Percentiles rank a stretch among this genome's conserved stretches.
phyloP scores from a whole-genome alignment of 2,113 vertebrate genomes.

The Anhinga anhinga region DNA sequence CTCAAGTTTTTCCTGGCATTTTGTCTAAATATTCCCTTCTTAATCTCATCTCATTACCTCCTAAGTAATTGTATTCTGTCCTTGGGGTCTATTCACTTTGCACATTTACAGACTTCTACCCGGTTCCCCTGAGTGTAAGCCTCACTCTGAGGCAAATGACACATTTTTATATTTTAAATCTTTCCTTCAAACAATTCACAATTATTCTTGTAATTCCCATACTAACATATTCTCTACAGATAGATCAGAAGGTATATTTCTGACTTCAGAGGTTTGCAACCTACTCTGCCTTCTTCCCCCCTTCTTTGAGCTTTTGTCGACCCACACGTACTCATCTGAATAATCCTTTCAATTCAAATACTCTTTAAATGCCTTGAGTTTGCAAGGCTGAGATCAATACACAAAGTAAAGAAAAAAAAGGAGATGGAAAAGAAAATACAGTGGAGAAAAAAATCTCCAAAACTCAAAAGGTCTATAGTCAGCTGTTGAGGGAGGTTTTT shows the following conservation, averaged over 20 bases:
- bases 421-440: neutral
- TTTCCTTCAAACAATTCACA: neutral
- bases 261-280: neutral
- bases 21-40: slow-evolving; percentile 61
- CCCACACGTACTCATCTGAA: neutral
- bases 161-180: slow-evolving; percentile 43
- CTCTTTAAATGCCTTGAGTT: slow-evolving; percentile 9
- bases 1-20: slow-evolving; percentile 37
- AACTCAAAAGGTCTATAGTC: neutral
- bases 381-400: neutral
- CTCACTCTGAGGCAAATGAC: slow-evolving; percentile 40
- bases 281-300: neutral
- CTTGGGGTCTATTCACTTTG: slow-evolving; percentile 47
- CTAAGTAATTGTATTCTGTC: slow-evolving; percentile 65
- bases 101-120: slow-evolving; percentile 52
- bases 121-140: slow-evolving; percentile 1
- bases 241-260: neutral
- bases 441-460: neutral
- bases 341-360: slow-evolving; percentile 15
- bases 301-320: neutral
- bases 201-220: neutral
- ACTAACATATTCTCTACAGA: neutral
- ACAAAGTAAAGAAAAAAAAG: neutral
- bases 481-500: neutral
- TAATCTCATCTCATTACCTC: slow-evolving; percentile 69